Evolutionary conservation across 2,113 vertebrate species (phyloP), one percentile per base, ranked within the genome.

Genomic region (Lycocorax pyrrhopterus): DNA sequence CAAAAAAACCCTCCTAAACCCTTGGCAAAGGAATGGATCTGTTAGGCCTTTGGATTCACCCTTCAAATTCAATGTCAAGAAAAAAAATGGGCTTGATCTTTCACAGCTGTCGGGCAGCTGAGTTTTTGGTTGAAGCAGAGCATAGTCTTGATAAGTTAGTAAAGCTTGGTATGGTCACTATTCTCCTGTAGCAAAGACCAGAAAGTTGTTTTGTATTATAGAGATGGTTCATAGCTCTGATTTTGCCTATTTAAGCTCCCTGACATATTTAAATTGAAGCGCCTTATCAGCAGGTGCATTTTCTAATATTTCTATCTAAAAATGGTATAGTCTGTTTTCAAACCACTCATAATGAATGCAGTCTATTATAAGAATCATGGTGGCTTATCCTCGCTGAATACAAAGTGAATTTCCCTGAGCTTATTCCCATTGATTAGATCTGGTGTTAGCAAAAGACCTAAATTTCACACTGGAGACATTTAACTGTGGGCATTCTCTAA

Each of bases 31-130:
- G 91, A 94, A 88, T 76, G 43, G 52, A 62, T 90, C 84, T 93
- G 67, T 77, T 71, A 85, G 94, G 51, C 67, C 59, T 93, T 88
- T 93, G 67, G 89, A 91, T 93, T 97, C 82, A 94, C 85, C 86
- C 90, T 93, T 93, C 56, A 90, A 90, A 91, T 80, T 80, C 63
- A 71, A 44, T 52, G 82, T 94, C 72, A 84, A 49, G 56, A 30
- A 64, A 90, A 94, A 91, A 91, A 51, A 22, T 30, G 55, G 63
- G 30, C 43, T 90, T 94, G 94, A 96, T 91, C 47, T 90, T 86
- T 77, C 27, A 49, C 95, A 96, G 93, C 91, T 96, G 92, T 90
- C 52, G n/a, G 68, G 68, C 87, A 95, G 92, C 94, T 96, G 95
- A 94, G 35, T 7, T 93, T 91, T 60, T 81, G 39, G 78, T 43